phyloP scores from a whole-genome alignment of 2,888 invertebrate species.

The Xanthia icteritia region DNA sequence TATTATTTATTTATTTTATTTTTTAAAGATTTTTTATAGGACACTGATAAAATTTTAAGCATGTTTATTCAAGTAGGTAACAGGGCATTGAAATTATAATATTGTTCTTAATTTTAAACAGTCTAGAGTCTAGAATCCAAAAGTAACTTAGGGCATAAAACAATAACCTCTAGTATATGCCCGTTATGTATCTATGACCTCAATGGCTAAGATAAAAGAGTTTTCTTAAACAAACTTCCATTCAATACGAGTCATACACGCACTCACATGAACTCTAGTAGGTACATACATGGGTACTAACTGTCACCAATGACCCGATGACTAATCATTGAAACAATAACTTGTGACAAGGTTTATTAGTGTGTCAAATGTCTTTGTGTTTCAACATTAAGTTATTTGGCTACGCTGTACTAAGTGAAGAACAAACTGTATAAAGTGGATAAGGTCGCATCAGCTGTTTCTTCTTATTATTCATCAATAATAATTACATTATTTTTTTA shows the following conservation, averaged over 20 bases:
- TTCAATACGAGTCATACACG: constrained; percentile 24
- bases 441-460: neutral
- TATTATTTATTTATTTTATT: no score
- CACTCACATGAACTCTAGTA: constrained; percentile 8
- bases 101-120: neutral
- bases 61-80: neutral
- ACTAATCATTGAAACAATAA: constrained; percentile 51
- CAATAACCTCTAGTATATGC: neutral
- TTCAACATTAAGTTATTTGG: neutral
- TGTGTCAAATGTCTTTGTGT: constrained; percentile 13
- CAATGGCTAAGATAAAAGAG: constrained; percentile 32
- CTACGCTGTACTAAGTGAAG: neutral
- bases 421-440: neutral
- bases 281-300: constrained; percentile 16
- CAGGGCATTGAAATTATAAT: no score
- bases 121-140: neutral
- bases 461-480: neutral
- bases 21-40: neutral
- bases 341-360: constrained; percentile 42
- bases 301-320: constrained; percentile 42
- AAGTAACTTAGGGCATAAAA: neutral
- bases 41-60: neutral
- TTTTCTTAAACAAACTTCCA: constrained; percentile 39
- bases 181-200: constrained; percentile 22
- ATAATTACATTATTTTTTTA: neutral